Evolutionary conservation across 2,797 vertebrate genomes (phyloP), one percentile per base, ranked within the genome.

Genomic region (Synaphobranchus kaupii): DNA sequence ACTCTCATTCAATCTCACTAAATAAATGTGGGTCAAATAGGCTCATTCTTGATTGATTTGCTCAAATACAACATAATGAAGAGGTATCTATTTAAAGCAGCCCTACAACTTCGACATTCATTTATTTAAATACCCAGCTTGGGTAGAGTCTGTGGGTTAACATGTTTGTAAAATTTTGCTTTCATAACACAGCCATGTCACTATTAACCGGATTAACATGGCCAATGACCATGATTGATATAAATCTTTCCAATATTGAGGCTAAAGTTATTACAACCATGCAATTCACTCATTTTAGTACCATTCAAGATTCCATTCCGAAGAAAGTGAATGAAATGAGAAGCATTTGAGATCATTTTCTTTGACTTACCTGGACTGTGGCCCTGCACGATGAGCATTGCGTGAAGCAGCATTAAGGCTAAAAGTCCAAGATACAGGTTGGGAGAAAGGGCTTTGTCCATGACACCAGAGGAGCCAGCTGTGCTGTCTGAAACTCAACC

Each of bases 331-430:
- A 22, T 44, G 1, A 78, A 78, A 78, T 78, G 5, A 44, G 39
- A 78, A 15, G 34, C 4, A 47, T 44, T 15, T 78, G 34, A 78
- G 1, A 78, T 4, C 44, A 44, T 78, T 44, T 44, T 39, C 34
- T 2, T 1, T 20, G 73, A 22, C 73, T 78, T 20, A 78, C 73
- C 73, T 78, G 73, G 73, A 39, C 34, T 44, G 34, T 8, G 73
- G 15, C 73, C 73, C 28, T 44, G 73, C 39, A 78, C 73, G 44
- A 39, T 22, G 17, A 20, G 20, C 22, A 39, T 1, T 20, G 34
- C 22, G 73, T 78, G 73, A 4, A 78, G 39, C 73, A 78, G 4
- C 73, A 78, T 34, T 78, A 78, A 78, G 73, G 73, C 73, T 44
- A 78, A 4, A 15, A 78, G 73, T 9, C 73, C 73, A 44, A 78